Evolutionary conservation across 2,888 invertebrate species (phyloP), one percentile per base, ranked within the genome.

Genomic region (Gryllus longicercus): DNA sequence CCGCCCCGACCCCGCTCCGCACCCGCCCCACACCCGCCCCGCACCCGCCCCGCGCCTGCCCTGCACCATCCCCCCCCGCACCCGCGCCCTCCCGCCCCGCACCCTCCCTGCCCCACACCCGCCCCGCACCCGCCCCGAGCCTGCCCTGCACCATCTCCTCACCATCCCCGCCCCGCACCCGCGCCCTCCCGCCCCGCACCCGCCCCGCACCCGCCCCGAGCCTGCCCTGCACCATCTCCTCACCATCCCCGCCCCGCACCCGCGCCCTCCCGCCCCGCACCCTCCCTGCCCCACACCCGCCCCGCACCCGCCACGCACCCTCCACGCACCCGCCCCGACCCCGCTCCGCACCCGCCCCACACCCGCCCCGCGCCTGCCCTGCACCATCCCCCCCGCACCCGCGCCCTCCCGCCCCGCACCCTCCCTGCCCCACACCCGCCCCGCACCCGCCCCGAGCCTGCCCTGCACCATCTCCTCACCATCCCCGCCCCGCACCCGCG

Each of bases 361-460:
- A 11, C 18, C 25, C 25, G 10, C 1, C 14, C 49, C 76, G n/a
- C n/a, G n/a, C n/a, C n/a, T n/a, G n/a, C n/a, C n/a, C n/a, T n/a
- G n/a, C n/a, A n/a, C n/a, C n/a, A n/a, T n/a, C n/a, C n/a, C n/a
- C n/a, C n/a, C n/a, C n/a, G n/a, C n/a, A n/a, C n/a, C n/a, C n/a
- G n/a, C n/a, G n/a, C n/a, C n/a, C 97, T 97, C 84, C 92, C 96
- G 0, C 97, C 97, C 86, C 25, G 25, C 25, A 11, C 18, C 25
- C 25, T 16, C 76, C 90, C 81, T n/a, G n/a, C n/a, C n/a, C n/a
- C n/a, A n/a, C 97, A 97, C 84, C 92, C 96, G 0, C 97, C 97
- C 86, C 25, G 25, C 25, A 11, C 18, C 25, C 25, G 10, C 1
- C 14, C 49, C 76, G n/a, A n/a, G n/a, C n/a, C n/a, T n/a, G n/a